Evolutionary conservation across 2,113 vertebrate genomes (phyloP).

Genomic region (Gobio gobio): DNA sequence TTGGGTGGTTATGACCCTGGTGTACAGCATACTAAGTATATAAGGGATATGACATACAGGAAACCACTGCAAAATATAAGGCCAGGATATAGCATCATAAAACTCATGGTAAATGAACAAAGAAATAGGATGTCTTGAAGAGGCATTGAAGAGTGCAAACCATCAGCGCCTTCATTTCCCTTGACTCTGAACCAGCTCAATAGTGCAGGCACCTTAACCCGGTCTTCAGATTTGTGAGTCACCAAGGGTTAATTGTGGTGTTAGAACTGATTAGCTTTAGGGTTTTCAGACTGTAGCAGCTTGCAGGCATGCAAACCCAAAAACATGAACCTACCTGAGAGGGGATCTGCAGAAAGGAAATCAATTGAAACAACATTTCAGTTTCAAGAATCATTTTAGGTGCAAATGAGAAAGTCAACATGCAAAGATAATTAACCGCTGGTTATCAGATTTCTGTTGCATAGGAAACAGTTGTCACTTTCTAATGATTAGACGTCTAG

Average conservation of each 20-base stretch:
- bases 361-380: constrained; percentile 21
- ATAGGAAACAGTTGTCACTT: background rate
- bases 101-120: background rate
- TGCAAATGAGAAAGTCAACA: background rate
- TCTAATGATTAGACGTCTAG: background rate
- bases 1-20: too few species aligned
- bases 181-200: constrained; percentile 5
- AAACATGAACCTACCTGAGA: constrained; percentile 43
- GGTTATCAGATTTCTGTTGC: background rate
- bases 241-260: constrained; percentile 30
- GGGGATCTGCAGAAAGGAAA: constrained; percentile 40
- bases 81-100: background rate
- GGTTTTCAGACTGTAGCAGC: constrained; percentile 17
- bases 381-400: background rate
- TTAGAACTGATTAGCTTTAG: constrained; percentile 45
- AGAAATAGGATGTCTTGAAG: constrained; percentile 18
- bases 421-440: background rate
- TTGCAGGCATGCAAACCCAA: constrained; percentile 12
- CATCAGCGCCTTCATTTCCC: background rate
- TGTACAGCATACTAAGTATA: background rate
- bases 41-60: background rate
- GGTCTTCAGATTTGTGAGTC: constrained; percentile 21
- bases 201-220: background rate
- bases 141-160: background rate
- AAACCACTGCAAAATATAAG: background rate